Percentiles rank a stretch among this genome's conserved stretches.
phyloP scores from a whole-genome alignment of 2,888 invertebrate species.

The Idaea biselata region DNA sequence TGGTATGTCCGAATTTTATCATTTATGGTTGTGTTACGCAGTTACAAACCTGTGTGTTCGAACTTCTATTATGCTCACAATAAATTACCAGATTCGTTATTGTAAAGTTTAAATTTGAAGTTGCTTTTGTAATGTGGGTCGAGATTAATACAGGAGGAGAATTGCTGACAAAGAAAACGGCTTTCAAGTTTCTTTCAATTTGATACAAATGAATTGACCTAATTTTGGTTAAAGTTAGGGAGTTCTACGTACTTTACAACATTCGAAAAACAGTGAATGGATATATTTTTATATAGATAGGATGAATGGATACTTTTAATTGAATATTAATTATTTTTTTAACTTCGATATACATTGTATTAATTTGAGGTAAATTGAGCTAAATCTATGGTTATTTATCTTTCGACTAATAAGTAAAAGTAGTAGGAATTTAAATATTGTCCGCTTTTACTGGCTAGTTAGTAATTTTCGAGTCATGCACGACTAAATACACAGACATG shows the following conservation, averaged over 20 bases:
- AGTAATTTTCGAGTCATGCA: not conserved
- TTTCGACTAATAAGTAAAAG: not conserved
- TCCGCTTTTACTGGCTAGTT: not conserved
- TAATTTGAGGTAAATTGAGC: too few relatives aligned
- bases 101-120: not conserved
- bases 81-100: not conserved
- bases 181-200: constrained; percentile 1
- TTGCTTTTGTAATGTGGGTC: not conserved
- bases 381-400: not conserved
- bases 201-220: constrained; percentile 1
- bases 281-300: too few relatives aligned
- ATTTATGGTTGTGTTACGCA: not conserved
- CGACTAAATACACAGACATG: not conserved
- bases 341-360: too few relatives aligned
- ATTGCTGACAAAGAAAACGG: not conserved
- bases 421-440: not conserved
- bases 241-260: not conserved
- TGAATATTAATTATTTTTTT: too few relatives aligned
- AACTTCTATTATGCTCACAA: not conserved
- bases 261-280: not conserved
- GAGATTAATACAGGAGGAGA: not conserved
- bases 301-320: too few relatives aligned
- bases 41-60: not conserved
- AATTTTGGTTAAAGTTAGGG: not conserved
- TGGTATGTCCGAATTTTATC: not conserved